A percentile compares a stretch with the other conserved stretches of the same genome.
phyloP scores from a whole-genome alignment of 2,888 invertebrate species.

The Sceliomorpha sp. region DNA sequence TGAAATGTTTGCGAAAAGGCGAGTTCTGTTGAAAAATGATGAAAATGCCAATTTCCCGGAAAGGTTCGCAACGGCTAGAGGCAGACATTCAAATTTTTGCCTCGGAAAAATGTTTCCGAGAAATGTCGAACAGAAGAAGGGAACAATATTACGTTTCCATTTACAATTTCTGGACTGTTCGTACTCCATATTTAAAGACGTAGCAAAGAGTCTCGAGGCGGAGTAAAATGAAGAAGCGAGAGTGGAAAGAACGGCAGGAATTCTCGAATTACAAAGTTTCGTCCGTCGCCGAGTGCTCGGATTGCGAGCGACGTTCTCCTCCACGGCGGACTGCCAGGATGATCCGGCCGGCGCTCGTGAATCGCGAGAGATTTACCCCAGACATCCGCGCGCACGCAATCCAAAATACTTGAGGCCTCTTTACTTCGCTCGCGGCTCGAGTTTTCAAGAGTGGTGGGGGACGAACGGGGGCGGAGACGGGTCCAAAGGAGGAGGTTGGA shows the following conservation, averaged over 20 bases:
- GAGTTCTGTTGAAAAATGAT: neutral
- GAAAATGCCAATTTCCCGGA: slow-evolving; percentile 1
- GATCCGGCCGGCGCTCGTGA: slow-evolving; percentile 53
- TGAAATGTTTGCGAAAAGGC: no score
- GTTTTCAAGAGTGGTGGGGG: slow-evolving; percentile 33
- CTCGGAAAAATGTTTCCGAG: slow-evolving; percentile 29
- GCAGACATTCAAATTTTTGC: no score
- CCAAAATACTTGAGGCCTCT: slow-evolving; percentile 61
- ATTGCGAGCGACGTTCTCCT: slow-evolving; percentile 49
- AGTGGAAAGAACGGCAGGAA: slow-evolving; percentile 53
- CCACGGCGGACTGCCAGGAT: slow-evolving; percentile 35
- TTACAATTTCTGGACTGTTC: slow-evolving; percentile 41
- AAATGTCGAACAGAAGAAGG: slow-evolving; percentile 4
- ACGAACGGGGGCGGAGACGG: no score
- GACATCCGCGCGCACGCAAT: slow-evolving; percentile 48
- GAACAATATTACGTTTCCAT: slow-evolving; percentile 51
- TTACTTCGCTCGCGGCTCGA: slow-evolving; percentile 31
- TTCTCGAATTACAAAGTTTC: slow-evolving; percentile 58
- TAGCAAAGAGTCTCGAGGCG: slow-evolving; percentile 25
- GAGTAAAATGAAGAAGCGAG: slow-evolving; percentile 46
- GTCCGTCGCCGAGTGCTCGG: slow-evolving; percentile 48
- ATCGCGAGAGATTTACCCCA: slow-evolving; percentile 62
- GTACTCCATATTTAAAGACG: slow-evolving; percentile 48
- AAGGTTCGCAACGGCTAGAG: slow-evolving; percentile 9
- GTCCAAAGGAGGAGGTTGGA: slow-evolving; percentile 35